Conservation (phyloP, 2,888 invertebrate genomes). For the Selenia dentaria region DNA sequence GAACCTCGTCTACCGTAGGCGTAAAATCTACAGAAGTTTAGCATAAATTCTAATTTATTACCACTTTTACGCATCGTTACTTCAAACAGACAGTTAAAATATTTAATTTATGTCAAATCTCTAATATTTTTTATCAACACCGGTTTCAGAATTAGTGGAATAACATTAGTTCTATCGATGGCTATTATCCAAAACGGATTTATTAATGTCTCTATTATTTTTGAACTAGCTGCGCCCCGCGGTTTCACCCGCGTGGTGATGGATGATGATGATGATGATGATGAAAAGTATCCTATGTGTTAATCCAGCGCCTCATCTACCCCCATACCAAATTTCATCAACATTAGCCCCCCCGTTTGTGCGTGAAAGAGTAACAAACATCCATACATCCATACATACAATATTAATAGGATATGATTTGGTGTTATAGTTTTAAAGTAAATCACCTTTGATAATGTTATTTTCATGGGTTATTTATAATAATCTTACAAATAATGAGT, state of each 20-base stretch:
- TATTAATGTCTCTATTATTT: constrained; percentile 33
- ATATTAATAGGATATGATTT: too few relatives aligned
- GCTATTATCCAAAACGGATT: constrained; percentile 23
- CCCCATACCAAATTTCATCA: too few relatives aligned
- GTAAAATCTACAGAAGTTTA: constrained; percentile 58
- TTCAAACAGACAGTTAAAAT: constrained; percentile 53
- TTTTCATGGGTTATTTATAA: constrained; percentile 26
- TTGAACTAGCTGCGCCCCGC: too few relatives aligned
- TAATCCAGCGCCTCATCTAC: too few relatives aligned
- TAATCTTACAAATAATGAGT: too few relatives aligned
- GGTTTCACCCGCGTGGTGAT: too few relatives aligned
- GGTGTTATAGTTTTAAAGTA: constrained; percentile 23
- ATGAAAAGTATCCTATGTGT: too few relatives aligned
- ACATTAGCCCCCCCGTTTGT: too few relatives aligned
- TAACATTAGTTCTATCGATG: constrained; percentile 29
- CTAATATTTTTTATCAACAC: constrained; percentile 31
- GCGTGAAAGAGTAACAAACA: too few relatives aligned
- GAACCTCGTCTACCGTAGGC: constrained; percentile 51
- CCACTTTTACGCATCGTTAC: constrained; percentile 59
- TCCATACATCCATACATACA: too few relatives aligned
- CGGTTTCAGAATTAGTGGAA: constrained; percentile 33
- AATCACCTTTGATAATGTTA: constrained; percentile 30
- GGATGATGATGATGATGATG: too few relatives aligned
- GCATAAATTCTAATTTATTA: constrained; percentile 67
- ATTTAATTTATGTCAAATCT: constrained; percentile 45